phyloP scores from a whole-genome alignment of 1,140 invertebrate genomes.

The Phymastichus coffea region DNA sequence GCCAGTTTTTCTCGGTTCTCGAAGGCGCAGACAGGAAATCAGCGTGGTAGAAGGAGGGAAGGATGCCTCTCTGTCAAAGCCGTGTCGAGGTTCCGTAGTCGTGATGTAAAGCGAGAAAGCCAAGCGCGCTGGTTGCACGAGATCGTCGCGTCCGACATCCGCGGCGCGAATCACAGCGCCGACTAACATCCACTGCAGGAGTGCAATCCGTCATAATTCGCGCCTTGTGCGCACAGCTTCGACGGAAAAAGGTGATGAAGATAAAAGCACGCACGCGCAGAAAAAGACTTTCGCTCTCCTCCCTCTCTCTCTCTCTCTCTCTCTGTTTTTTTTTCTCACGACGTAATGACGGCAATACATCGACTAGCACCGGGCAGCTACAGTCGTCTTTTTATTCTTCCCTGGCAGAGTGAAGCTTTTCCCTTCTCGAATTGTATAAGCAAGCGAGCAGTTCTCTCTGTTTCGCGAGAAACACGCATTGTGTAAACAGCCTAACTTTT shows the following conservation, averaged over 20 bases:
- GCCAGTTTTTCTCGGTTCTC: too few species aligned
- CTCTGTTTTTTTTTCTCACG: neutral
- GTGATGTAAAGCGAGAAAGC: too few species aligned
- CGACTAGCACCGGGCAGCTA: too few species aligned
- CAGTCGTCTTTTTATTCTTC: neutral
- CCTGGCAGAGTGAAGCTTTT: neutral
- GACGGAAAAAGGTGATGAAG: constrained; percentile 10
- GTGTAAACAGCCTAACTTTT: constrained; percentile 17
- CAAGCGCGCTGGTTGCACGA: too few species aligned
- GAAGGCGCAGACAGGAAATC: too few species aligned
- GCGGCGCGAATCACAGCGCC: too few species aligned
- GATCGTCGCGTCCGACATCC: too few species aligned
- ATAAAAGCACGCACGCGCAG: neutral
- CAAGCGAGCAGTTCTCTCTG: neutral
- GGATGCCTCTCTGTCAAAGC: too few species aligned
- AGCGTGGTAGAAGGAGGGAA: too few species aligned
- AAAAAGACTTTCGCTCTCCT: neutral
- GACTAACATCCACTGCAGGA: too few species aligned
- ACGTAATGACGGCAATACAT: constrained; percentile 8
- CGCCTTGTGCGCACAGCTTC: neutral
- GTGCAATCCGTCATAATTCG: constrained; percentile 17
- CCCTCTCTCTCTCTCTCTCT: neutral
- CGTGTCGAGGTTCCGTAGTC: too few species aligned
- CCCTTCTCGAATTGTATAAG: neutral
- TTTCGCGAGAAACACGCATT: neutral